These are phyloP conservation scores for Helicorthomorpha holstii DNA, from an alignment of 1,140 invertebrate species.

Conservation along the genomic window DNA sequence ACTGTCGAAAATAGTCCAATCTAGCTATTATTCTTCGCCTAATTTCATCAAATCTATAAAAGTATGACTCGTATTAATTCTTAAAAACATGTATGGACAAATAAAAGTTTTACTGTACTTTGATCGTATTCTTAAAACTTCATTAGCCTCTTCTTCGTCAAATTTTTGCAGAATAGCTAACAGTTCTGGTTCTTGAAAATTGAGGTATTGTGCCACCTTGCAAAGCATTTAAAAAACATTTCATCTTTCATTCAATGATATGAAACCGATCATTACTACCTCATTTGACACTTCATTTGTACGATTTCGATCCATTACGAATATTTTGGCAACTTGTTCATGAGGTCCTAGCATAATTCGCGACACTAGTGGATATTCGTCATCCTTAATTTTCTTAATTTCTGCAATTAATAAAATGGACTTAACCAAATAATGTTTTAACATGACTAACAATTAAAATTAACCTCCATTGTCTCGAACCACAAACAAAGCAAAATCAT, in stretches of 20 bases:
- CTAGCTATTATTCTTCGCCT: neutral
- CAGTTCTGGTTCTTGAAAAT: conserved; percentile 58
- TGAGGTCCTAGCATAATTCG: conserved; percentile 60
- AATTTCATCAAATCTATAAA: neutral
- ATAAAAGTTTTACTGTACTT: conserved; percentile 32
- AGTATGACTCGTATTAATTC: neutral
- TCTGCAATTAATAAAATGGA: conserved; percentile 31
- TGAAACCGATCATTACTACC: conserved; percentile 6
- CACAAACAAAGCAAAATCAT: conserved; percentile 64
- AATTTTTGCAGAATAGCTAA: conserved; percentile 59
- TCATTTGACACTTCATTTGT: conserved; percentile 42
- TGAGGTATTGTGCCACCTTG: conserved; percentile 61
- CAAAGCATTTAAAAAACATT: neutral
- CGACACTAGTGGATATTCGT: conserved; percentile 60
- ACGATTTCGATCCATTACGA: conserved; percentile 54
- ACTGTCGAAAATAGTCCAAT: neutral
- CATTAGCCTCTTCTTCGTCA: conserved; percentile 53
- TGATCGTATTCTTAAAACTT: conserved; percentile 45
- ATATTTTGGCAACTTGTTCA: conserved; percentile 61
- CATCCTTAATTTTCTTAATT: conserved; percentile 50
- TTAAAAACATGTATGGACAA: neutral
- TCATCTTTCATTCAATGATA: neutral
- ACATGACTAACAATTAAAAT: conserved; percentile 8
- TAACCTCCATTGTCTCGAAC: conserved; percentile 64
- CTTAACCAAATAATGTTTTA: neutral